Conservation (phyloP, 2,113 vertebrate genomes). For the Apteryx owenii region DNA sequence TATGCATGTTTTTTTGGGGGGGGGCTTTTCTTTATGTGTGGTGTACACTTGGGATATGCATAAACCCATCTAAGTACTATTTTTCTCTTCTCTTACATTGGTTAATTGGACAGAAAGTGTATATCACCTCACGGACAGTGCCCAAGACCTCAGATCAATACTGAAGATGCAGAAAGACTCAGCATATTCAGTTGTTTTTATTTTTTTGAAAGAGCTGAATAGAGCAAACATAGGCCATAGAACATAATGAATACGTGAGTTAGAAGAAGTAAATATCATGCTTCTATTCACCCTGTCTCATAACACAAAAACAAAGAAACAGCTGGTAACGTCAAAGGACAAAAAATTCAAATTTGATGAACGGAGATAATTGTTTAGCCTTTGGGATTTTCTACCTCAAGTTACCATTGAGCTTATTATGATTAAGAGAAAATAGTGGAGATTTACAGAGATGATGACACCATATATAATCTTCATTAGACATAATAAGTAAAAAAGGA, state of each 20-base stretch:
- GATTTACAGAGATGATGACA: background rate
- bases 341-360: background rate
- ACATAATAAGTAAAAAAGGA: background rate
- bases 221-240: background rate
- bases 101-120: fast-evolving
- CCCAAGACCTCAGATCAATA: background rate
- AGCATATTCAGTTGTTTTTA: background rate
- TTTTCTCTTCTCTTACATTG: background rate
- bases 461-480: background rate
- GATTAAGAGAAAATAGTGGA: background rate
- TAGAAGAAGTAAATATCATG: background rate
- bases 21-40: background rate
- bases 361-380: background rate
- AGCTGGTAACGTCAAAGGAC: background rate
- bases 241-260: background rate
- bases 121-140: background rate
- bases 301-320: background rate
- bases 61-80: background rate
- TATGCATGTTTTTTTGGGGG: background rate
- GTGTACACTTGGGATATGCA: background rate
- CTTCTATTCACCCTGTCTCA: background rate
- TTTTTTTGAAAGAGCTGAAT: background rate
- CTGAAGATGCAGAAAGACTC: background rate
- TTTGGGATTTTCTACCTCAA: background rate
- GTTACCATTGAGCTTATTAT: background rate